Conservation (phyloP, 2,113 vertebrate species). For the Psammodynastes pulverulentus region DNA sequence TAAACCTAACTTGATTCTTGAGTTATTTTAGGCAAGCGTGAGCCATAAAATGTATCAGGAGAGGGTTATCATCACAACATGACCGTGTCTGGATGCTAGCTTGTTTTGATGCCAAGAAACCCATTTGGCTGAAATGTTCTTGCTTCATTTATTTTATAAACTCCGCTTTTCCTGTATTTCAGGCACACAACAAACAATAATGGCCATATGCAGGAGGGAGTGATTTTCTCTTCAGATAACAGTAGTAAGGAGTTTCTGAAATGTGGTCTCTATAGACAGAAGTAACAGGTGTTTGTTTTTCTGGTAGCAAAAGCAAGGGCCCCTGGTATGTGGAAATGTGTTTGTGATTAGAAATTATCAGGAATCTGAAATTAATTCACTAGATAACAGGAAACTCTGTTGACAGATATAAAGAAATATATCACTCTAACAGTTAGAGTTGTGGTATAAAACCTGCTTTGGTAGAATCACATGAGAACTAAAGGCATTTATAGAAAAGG, state of each 20-base stretch:
- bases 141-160: not conserved
- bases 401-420: not conserved
- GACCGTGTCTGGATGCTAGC: not conserved
- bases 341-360: not conserved
- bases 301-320: not conserved
- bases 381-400: not conserved
- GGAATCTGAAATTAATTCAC: not conserved
- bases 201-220: not conserved
- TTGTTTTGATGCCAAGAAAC: not conserved
- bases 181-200: not conserved
- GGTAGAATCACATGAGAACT: not conserved
- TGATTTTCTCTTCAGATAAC: not conserved
- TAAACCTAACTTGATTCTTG: not conserved
- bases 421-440: not conserved
- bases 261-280: not conserved
- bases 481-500: not conserved
- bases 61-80: not conserved
- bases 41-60: not conserved
- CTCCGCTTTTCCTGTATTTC: not conserved
- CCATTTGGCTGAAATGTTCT: not conserved
- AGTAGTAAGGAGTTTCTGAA: not conserved
- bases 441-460: not conserved
- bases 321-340: not conserved
- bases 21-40: not conserved
- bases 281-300: not conserved